Base-by-base conservation (phyloP, 2,888 invertebrate genomes). In the Ischnura elegans region DNA sequence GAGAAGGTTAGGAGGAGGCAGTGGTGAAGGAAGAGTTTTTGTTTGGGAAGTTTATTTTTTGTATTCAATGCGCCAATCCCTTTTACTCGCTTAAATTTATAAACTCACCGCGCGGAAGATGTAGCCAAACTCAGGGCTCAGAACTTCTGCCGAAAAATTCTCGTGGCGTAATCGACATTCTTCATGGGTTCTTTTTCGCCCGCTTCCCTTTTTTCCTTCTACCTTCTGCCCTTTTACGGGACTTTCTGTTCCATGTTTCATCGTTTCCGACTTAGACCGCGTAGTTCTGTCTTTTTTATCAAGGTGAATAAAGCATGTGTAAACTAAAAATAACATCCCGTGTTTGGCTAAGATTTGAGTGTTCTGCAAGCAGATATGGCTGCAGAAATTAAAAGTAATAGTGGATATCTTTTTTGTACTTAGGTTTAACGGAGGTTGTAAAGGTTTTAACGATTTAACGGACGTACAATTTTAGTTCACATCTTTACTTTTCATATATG, bases 21-120 rank as follows among this genome's bases (percentile, higher is more conserved):
- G 25, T 21, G 45, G 45, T 21, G 43, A 16, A n/a, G 36, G 76
- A 76, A 36, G 36, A 76, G 36, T 36, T n/a, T 76, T 66, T 66
- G n/a, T 66, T 66, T 0, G 76, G 76, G 36, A 46, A 46, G 43
- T 86, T 86, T 86, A 86, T 86, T 86, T 86, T 46, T 86, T 86
- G 45, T 86, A 86, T 86, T 86, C 86, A 86, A 46, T 86, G 86
- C 86, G n/a, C 86, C 86, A 86, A 86, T 86, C 86, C 86, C 86
- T 46, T 86, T 86, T 86, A 86, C 86, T 86, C 45, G 86, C 86
- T 86, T 86, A 86, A 86, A 86, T 86, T 86, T 86, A 46, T 86
- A 86, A 86, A 86, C 86, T 86, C 86, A 86, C 86, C 86, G 46
- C 86, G 86, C 46, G 86, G 86, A 86, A 46, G 86, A 86, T 86